Base-by-base conservation (phyloP, 1,140 invertebrate genomes). In the Zaprionus vittiger region DNA sequence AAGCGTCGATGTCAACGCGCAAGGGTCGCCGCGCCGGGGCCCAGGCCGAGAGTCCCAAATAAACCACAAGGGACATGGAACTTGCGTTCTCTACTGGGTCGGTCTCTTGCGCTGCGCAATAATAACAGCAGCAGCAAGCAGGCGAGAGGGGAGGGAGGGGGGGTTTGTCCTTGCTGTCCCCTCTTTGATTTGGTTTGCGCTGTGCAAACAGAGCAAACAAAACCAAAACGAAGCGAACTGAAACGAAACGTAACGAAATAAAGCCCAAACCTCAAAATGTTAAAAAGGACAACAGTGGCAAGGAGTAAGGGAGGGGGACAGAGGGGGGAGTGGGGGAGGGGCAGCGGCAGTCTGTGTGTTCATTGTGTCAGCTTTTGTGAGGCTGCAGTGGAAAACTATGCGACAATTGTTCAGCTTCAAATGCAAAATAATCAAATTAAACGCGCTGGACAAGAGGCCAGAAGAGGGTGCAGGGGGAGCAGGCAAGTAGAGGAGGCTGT, bases 161-260 rank as follows among this genome's bases (percentile, higher is more conserved):
- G 6, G 5, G 44, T 7, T 2, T 49, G 47, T 52, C 38, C 14
- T 41, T 41, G n/a, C 83, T 34, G 26, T 22, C 12, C 49, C 64
- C 54, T 22, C 20, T 89, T 84, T 80, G 81, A 81, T 89, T 81
- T 79, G 83, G 72, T 86, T 71, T 72, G 84, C 78, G 78, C 84
- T 90, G 66, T 71, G 79, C 84, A 89, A 89, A 89, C 84, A 89
- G 75, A 47, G 49, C 24, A 22, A 22, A 24, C 63, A 66, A 68
- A 75, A 59, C 71, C 54, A 77, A 75, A 83, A 79, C 81, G 62
- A 83, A 89, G 81, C 77, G 60, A 34, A 34, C 31, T 34, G 31
- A 83, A 85, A 86, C 82, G 64, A 81, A 85, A 85, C 83, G 83
- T 84, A 89, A 90, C 85, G 85, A 89, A 84, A 89, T 89, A 89